phyloP scores from a whole-genome alignment of 2,888 invertebrate species.

The Cremastinae sp. region DNA sequence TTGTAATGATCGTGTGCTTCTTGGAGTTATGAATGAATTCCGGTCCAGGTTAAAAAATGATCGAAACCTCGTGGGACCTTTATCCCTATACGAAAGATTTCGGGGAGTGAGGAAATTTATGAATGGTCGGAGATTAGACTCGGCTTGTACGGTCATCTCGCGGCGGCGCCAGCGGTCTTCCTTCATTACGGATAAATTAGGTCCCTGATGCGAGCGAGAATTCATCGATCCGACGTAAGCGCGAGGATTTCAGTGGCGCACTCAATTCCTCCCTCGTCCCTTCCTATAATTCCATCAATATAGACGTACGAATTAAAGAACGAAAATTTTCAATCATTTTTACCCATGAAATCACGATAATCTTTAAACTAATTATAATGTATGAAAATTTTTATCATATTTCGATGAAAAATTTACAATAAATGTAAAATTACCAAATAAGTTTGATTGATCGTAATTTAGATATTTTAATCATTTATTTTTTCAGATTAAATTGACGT shows the following conservation, averaged over 20 bases:
- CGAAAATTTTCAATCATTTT: no score
- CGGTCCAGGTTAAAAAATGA: constrained; percentile 9
- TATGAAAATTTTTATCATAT: no score
- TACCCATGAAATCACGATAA: no score
- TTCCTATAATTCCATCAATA: no score
- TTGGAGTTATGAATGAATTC: constrained; percentile 48
- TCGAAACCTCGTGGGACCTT: constrained; percentile 18
- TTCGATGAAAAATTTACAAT: no score
- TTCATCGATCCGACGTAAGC: constrained; percentile 32
- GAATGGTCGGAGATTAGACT: constrained; percentile 73
- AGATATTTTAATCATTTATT: no score
- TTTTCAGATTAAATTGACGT: no score
- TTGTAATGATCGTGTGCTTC: neutral
- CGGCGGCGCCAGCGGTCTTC: constrained; percentile 71
- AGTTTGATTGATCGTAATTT: no score
- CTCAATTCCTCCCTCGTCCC: no score
- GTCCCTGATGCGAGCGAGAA: constrained; percentile 63
- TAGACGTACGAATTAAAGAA: no score
- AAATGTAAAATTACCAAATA: no score
- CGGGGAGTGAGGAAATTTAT: constrained; percentile 61
- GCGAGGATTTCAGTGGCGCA: constrained; percentile 32
- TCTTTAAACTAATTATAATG: no score
- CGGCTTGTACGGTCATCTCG: constrained; percentile 59
- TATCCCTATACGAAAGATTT: constrained; percentile 1
- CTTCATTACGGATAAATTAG: constrained; percentile 74